Conservation (phyloP, 2,797 vertebrate genomes). For the Gobio occitaniae region DNA sequence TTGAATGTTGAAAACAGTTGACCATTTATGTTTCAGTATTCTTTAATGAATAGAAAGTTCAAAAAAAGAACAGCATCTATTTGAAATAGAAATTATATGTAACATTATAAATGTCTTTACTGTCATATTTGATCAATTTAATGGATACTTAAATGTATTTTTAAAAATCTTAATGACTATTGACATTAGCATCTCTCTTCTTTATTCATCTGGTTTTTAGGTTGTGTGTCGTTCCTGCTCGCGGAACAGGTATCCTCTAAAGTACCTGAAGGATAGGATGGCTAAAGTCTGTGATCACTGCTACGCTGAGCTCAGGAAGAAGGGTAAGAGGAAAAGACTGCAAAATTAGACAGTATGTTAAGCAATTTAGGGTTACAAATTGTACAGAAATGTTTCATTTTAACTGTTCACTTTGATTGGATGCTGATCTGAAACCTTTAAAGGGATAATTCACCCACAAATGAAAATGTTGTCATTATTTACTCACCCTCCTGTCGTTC, state of each 20-base stretch:
- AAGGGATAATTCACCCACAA: not conserved
- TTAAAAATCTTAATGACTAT: not conserved
- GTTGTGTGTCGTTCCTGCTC: slow-evolving; percentile 96
- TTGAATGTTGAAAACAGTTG: not conserved
- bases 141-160: not conserved
- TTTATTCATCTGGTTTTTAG: slow-evolving; percentile 70
- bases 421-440: not conserved
- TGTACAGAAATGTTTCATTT: not conserved
- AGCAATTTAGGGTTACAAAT: not conserved
- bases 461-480: not conserved
- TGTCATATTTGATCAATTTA: not conserved
- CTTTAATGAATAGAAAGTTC: not conserved
- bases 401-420: not conserved
- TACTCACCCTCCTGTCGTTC: not conserved
- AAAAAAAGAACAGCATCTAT: not conserved
- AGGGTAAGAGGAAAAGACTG: slow-evolving; percentile 74
- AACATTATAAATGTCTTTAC: not conserved
- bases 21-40: too few relatives aligned
- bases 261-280: slow-evolving; percentile 94
- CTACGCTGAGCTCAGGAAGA: slow-evolving; percentile 89
- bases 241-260: slow-evolving; percentile 94
- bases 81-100: not conserved
- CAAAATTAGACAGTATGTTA: not conserved
- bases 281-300: slow-evolving; percentile 97
- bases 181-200: not conserved